Percentiles rank a stretch among this genome's conserved stretches.
These are phyloP conservation scores for Lycodopsis pacificus DNA, from an alignment of 2,797 vertebrate species.

Conservation along the genomic window DNA sequence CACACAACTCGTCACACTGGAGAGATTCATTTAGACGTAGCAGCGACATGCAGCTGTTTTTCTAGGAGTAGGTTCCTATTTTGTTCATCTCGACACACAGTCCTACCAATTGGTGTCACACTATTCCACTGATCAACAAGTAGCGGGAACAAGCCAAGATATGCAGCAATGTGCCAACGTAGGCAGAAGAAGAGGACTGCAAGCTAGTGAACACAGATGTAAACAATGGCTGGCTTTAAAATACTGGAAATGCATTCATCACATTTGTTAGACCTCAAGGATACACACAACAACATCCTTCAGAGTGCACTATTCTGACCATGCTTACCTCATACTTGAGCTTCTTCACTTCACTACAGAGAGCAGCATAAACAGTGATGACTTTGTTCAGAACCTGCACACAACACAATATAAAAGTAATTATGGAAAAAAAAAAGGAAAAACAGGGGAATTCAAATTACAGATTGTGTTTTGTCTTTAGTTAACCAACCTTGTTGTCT, in stretches of 20 bases:
- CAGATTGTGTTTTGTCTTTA: background rate
- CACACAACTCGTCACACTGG: background rate
- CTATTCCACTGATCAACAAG: background rate
- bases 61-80: background rate
- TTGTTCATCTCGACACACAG: background rate
- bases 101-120: background rate
- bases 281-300: background rate
- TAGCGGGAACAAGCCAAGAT: background rate
- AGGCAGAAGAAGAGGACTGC: background rate
- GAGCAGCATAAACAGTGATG: conserved; percentile 97
- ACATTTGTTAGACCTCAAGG: background rate
- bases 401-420: conserved; percentile 5
- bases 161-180: background rate
- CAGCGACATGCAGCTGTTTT: background rate
- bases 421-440: background rate
- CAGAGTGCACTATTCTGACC: background rate
- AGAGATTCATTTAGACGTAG: background rate
- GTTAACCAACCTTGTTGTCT: conserved; percentile 93
- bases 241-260: background rate
- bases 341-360: conserved; percentile 98
- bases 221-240: background rate
- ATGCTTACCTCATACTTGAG: conserved; percentile 94
- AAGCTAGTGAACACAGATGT: background rate
- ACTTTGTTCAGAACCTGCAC: conserved; percentile 97
- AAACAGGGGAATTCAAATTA: background rate